These are phyloP conservation scores for Choloepus hoffmanni DNA, from an alignment of 2,113 vertebrate species.

Conservation along the genomic window DNA sequence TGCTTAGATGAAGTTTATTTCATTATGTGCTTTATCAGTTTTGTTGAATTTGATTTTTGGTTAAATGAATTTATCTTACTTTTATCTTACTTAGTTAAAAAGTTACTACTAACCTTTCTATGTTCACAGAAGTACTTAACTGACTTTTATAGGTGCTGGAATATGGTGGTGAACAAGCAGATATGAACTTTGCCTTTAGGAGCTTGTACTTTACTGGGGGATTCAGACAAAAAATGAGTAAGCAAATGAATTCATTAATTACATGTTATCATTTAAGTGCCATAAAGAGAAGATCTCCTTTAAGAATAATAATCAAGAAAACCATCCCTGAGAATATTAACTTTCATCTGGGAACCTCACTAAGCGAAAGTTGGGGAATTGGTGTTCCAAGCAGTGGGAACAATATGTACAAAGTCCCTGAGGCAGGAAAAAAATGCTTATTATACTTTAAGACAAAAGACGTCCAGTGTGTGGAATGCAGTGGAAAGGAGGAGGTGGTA, in stretches of 20 bases:
- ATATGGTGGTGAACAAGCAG: background rate
- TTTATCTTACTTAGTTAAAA: conserved; percentile 31
- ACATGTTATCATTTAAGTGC: background rate
- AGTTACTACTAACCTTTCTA: background rate
- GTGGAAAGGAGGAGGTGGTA: background rate
- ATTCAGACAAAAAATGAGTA: background rate
- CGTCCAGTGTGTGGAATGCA: background rate
- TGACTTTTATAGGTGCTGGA: background rate
- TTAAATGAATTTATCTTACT: background rate
- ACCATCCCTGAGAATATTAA: background rate
- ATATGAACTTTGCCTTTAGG: background rate
- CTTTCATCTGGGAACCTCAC: background rate
- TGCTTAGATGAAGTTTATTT: background rate
- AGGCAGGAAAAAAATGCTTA: too few species aligned
- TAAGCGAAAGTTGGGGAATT: background rate
- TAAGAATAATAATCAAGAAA: background rate
- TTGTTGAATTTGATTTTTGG: background rate
- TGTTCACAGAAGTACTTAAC: background rate
- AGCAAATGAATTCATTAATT: background rate
- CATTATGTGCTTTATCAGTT: background rate
- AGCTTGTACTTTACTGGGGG: background rate
- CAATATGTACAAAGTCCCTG: background rate
- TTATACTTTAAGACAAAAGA: background rate
- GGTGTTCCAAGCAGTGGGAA: background rate
- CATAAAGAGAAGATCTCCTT: background rate